phyloP scores from a whole-genome alignment of 2,113 vertebrate species.

The Nesospiza acunhae region DNA sequence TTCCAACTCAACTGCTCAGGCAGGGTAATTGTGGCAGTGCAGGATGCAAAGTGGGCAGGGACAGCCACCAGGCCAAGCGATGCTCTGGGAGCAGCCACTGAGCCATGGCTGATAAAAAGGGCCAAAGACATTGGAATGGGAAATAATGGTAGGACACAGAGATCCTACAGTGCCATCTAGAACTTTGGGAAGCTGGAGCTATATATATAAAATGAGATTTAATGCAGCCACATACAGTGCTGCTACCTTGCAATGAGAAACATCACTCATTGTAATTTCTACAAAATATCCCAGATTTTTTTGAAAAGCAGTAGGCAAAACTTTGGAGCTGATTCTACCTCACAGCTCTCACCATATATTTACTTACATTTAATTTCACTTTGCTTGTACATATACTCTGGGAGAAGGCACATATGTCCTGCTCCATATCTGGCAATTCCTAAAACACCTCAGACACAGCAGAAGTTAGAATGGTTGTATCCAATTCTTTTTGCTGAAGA shows the following conservation, averaged over 20 bases:
- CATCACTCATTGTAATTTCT: background rate
- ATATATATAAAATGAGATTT: background rate
- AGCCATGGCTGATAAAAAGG: background rate
- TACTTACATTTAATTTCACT: background rate
- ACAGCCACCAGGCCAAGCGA: background rate
- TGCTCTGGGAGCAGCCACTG: background rate
- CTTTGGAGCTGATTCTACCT: background rate
- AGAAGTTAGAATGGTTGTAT: background rate
- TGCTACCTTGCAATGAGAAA: background rate
- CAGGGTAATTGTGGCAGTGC: background rate
- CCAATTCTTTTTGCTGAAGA: background rate
- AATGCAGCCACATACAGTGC: background rate
- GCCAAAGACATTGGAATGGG: background rate
- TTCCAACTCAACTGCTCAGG: background rate
- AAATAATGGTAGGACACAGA: background rate
- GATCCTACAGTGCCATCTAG: rapidly evolving
- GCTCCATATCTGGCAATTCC: background rate
- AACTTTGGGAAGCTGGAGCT: background rate
- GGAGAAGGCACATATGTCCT: background rate
- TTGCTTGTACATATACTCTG: background rate
- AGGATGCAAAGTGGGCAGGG: background rate
- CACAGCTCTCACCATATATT: background rate
- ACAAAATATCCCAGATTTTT: background rate
- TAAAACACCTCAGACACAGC: background rate
- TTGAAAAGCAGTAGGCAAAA: background rate